A percentile compares a stretch with the other conserved stretches of the same genome.
Evolutionary conservation across 2,888 invertebrate genomes (phyloP).

Genomic region (Torymus aiolomorphi): DNA sequence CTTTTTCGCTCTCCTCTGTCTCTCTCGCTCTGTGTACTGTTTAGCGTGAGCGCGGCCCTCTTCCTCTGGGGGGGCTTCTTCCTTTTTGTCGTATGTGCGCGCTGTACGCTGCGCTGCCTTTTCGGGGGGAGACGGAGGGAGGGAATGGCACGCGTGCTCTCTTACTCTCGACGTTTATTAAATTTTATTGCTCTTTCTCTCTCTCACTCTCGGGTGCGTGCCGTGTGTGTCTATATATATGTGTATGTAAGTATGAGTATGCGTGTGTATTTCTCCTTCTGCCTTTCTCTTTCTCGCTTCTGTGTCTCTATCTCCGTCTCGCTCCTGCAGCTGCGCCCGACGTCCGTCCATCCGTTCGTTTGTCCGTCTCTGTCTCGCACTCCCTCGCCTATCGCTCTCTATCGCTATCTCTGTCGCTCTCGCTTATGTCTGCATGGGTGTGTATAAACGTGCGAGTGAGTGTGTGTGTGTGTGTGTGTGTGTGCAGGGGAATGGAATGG

Average conservation of each 20-base stretch:
- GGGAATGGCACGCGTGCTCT: conserved; percentile 10
- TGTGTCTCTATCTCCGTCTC: conserved; percentile 32
- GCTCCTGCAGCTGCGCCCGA: not conserved
- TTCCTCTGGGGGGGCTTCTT: too few relatives aligned
- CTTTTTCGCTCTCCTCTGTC: not conserved
- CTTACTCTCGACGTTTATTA: conserved; percentile 27
- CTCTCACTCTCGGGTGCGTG: conserved; percentile 14
- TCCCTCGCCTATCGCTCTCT: conserved; percentile 7
- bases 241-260: not conserved
- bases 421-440: conserved; percentile 13
- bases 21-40: not conserved
- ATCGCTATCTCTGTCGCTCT: conserved; percentile 37
- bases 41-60: too few relatives aligned
- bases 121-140: not conserved
- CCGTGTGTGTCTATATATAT: not conserved
- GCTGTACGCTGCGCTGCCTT: conserved; percentile 1
- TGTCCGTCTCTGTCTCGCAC: conserved; percentile 40
- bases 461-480: not conserved
- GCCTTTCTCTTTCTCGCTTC: conserved; percentile 15
- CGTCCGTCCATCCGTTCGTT: not conserved
- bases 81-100: not conserved
- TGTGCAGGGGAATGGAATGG: not conserved
- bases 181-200: conserved; percentile 38
- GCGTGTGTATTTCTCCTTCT: not conserved
- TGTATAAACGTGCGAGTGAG: not conserved